phyloP scores from a whole-genome alignment of 2,888 invertebrate genomes.

The Azorinus chamasolen region DNA sequence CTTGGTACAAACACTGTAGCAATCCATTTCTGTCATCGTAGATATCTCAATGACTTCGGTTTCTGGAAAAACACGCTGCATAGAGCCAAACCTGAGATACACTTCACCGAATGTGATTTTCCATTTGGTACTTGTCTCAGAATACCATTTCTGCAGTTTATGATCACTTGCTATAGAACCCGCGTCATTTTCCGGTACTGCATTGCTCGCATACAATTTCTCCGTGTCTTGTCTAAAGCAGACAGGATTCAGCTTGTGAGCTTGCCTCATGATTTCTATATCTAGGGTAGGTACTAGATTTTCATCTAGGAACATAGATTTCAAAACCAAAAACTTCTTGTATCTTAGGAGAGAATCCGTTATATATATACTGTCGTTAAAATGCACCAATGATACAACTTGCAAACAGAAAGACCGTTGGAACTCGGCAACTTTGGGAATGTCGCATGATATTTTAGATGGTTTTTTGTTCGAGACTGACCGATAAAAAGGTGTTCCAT shows the following conservation, averaged over 20 bases:
- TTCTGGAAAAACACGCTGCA: conserved; percentile 87
- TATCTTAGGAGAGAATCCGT: conserved; percentile 84
- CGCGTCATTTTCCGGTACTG: conserved; percentile 87
- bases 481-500: conserved; percentile 28
- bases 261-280: conserved; percentile 87
- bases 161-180: conserved; percentile 86
- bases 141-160: conserved; percentile 86
- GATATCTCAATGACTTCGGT: conserved; percentile 81
- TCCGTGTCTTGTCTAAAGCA: conserved; percentile 80
- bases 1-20: conserved; percentile 69
- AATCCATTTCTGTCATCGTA: conserved; percentile 78
- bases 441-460: conserved; percentile 83
- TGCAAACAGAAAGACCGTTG: conserved; percentile 87
- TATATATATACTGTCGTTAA: conserved; percentile 85
- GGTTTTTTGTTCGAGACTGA: conserved; percentile 20
- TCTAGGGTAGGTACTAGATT: conserved; percentile 88
- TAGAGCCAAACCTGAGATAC: conserved; percentile 86
- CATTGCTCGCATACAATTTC: conserved; percentile 78
- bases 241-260: conserved; percentile 86
- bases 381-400: conserved; percentile 87
- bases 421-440: conserved; percentile 85
- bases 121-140: conserved; percentile 86
- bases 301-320: conserved; percentile 84
- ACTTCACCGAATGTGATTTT: conserved; percentile 84
- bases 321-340: conserved; percentile 86